These are phyloP conservation scores for Clunio marinus DNA, from an alignment of 2,888 invertebrate genomes.

Conservation along the genomic window DNA sequence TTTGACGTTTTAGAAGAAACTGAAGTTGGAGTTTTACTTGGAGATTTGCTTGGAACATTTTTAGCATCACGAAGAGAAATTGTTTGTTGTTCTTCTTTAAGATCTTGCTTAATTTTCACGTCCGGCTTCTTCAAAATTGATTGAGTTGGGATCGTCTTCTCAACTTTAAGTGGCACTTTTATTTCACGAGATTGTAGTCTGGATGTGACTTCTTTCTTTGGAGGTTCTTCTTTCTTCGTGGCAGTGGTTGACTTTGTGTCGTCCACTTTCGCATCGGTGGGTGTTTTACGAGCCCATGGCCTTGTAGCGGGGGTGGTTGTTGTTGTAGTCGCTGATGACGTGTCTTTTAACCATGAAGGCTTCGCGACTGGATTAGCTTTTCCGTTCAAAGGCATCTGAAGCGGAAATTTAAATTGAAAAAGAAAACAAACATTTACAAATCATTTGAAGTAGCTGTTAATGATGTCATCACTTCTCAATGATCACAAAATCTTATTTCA, in stretches of 20 bases:
- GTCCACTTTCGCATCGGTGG: conserved; percentile 1
- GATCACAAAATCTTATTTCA: too few relatives aligned
- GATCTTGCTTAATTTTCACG: conserved; percentile 49
- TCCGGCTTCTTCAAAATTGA: conserved; percentile 42
- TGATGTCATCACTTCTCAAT: not conserved
- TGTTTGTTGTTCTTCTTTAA: conserved; percentile 48
- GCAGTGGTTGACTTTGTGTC: not conserved
- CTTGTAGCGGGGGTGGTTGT: not conserved
- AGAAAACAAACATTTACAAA: not conserved
- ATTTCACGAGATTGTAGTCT: conserved; percentile 47
- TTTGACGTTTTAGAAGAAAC: not conserved
- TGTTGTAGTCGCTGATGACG: not conserved
- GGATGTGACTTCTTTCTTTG: conserved; percentile 34
- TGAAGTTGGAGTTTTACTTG: conserved; percentile 44
- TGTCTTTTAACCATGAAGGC: conserved; percentile 34
- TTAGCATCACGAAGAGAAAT: conserved; percentile 46
- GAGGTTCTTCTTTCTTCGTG: conserved; percentile 30
- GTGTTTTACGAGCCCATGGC: conserved; percentile 23
- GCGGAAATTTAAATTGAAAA: not conserved
- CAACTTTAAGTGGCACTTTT: conserved; percentile 49
- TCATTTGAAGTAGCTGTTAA: not conserved
- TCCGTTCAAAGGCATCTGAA: conserved; percentile 38
- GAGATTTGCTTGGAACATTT: conserved; percentile 48
- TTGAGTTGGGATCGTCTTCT: conserved; percentile 42
- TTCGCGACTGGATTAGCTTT: conserved; percentile 21